Evolutionary conservation across 2,888 invertebrate species (phyloP).

Genomic region (Boloria euphrosyne): DNA sequence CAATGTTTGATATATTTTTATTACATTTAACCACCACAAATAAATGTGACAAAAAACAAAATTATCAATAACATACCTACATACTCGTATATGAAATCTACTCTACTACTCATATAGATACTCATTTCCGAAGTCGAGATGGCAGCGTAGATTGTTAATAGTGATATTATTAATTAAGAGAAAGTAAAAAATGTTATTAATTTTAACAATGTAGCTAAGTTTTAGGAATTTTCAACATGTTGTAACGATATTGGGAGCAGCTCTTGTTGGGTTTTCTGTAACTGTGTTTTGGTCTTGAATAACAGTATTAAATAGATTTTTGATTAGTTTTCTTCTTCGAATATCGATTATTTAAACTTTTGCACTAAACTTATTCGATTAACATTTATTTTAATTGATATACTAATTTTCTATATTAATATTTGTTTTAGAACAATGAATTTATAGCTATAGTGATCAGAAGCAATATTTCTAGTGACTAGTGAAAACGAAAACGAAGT

Average conservation of each 20-base stretch:
- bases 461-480: conserved; percentile 26
- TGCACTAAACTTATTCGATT: neutral
- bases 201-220: conserved; percentile 74
- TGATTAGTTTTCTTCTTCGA: neutral
- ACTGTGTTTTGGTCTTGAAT: conserved; percentile 52
- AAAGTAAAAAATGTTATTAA: conserved; percentile 77
- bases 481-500: conserved; percentile 27
- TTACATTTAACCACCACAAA: no score
- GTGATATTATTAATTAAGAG: conserved; percentile 79
- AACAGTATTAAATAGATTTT: conserved; percentile 58
- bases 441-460: neutral
- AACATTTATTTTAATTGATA: neutral
- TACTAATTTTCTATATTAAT: neutral
- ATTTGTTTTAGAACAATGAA: neutral
- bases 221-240: conserved; percentile 74
- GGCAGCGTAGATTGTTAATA: conserved; percentile 79
- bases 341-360: neutral
- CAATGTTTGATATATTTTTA: no score
- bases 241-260: conserved; percentile 53
- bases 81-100: no score
- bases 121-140: conserved; percentile 62
- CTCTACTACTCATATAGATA: no score
- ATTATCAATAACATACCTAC: neutral
- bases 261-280: conserved; percentile 49
- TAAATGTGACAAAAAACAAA: neutral